phyloP scores from a whole-genome alignment of 2,888 invertebrate genomes.

The Diachrysia chrysitis region DNA sequence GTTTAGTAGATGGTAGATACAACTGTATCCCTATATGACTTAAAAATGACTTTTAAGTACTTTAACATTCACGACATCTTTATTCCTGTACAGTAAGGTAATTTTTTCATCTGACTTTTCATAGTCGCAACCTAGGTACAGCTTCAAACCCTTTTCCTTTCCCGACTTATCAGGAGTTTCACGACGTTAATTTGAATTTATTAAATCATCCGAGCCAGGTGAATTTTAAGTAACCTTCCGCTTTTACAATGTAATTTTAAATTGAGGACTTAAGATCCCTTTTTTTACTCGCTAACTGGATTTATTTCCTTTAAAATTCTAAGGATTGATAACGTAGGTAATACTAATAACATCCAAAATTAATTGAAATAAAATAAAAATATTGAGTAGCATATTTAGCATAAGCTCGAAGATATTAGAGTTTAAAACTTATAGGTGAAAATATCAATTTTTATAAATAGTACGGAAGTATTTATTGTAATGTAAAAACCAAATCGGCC shows the following conservation, averaged over 20 bases:
- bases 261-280: not conserved
- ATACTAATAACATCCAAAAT: not conserved
- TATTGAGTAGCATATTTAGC: not conserved
- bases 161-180: not conserved
- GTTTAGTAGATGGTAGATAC: no score
- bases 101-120: not conserved
- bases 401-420: no score
- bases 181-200: slow-evolving; percentile 17
- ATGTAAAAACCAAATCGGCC: no score
- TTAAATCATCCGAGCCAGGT: slow-evolving; percentile 17
- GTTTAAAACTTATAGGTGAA: no score
- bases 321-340: not conserved
- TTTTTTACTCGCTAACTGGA: not conserved
- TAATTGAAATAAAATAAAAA: not conserved
- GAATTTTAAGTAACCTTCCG: slow-evolving; percentile 4
- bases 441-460: no score
- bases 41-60: no score
- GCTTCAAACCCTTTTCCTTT: not conserved
- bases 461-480: no score
- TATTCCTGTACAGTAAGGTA: not conserved
- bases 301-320: not conserved
- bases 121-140: not conserved
- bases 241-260: slow-evolving; percentile 4
- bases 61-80: not conserved
- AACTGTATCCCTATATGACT: no score